Evolutionary conservation across 2,113 vertebrate genomes (phyloP), one percentile per base, ranked within the genome.

Genomic region (Alethe castanea): DNA sequence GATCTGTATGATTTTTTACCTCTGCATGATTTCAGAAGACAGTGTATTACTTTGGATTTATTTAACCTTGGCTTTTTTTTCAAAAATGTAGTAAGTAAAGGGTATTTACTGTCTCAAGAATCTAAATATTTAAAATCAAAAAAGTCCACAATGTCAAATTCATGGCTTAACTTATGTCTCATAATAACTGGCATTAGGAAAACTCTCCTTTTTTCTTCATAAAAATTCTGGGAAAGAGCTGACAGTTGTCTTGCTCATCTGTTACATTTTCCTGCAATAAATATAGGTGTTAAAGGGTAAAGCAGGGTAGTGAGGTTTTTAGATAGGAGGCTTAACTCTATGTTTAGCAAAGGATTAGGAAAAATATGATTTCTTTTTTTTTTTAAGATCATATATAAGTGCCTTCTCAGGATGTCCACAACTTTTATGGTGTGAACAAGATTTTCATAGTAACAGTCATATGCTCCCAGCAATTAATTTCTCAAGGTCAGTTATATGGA

Each of bases 281-380:
- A 44, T 79, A 40, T 11, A 76, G 10, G 9, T 47, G n/a, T n/a
- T 69, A 66, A 25, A 78, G 2, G 36, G 25, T 25, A 67, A 73
- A 65, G 28, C 1, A 4, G 11, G 87, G 40, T 31, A 64, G 8
- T 54, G 25, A 2, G 0, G 0, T 3, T 60, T 70, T 84, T 44
- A 84, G 56, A 67, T 42, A n/a, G 26, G 31, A 48, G 14, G 6
- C 8, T 92, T 88, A 59, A 66, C 9, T 52, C 24, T 33, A 19
- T 25, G 12, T 42, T 87, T 71, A 71, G 12, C 13, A 87, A 92
- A 85, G 9, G 8, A 60, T 47, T 73, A 69, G 22, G 24, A 44
- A 78, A 78, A 81, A 42, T 12, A 18, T 4, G 14, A n/a, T 40
- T 53, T 44, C 18, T 44, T 23, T 47, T 22, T 8, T 11, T 38